These are phyloP conservation scores for Drosophila miranda DNA, from an alignment of 1,140 invertebrate species.

Conservation along the genomic window DNA sequence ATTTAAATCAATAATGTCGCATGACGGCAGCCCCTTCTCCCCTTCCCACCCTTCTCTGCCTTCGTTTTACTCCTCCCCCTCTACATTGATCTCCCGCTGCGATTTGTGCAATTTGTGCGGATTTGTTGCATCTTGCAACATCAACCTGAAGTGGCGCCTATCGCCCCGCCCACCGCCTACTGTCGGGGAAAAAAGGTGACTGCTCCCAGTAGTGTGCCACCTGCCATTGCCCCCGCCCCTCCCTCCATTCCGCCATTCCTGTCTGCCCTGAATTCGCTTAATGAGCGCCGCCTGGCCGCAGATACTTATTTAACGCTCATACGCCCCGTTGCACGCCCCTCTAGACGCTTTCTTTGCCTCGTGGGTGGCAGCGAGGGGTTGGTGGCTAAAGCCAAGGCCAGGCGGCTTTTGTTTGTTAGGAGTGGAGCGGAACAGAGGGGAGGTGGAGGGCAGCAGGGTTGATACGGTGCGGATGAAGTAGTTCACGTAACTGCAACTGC, in stretches of 20 bases:
- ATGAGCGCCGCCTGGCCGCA: constrained; percentile 64
- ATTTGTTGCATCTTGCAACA: constrained; percentile 56
- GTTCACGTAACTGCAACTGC: constrained; percentile 11
- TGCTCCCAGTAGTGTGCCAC: background rate
- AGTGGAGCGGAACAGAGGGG: background rate
- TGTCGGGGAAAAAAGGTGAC: constrained; percentile 58
- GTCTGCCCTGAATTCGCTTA: constrained; percentile 73
- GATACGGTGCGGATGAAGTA: constrained; percentile 1
- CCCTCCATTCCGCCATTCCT: background rate
- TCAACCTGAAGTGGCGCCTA: constrained; percentile 44
- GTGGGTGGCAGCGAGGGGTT: background rate
- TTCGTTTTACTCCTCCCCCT: background rate
- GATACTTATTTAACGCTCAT: constrained; percentile 74
- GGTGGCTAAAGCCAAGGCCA: constrained; percentile 13
- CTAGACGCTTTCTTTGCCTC: background rate
- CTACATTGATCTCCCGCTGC: background rate
- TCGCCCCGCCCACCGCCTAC: constrained; percentile 34
- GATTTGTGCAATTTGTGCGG: constrained; percentile 64
- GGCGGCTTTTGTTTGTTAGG: constrained; percentile 53
- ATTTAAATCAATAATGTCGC: constrained; percentile 79
- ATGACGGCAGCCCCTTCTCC: constrained; percentile 20
- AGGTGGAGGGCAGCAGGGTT: background rate
- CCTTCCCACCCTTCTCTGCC: no score
- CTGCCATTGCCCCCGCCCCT: background rate
- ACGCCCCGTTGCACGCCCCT: constrained; percentile 59